Percentiles rank a stretch among this genome's conserved stretches.
These are phyloP conservation scores for Bombyx mori DNA, from an alignment of 1,140 invertebrate genomes.

Conservation along the genomic window ASM3026992v2 NC_085127.1:837001-837500, in stretches of 20 bases:
- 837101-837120: no score
- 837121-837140: not conserved
- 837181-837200: no score
- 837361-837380: no score
- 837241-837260: constrained; percentile 74
- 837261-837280: no score
- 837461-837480: not conserved
- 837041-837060: not conserved
- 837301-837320: not conserved
- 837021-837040: no score
- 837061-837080: constrained; percentile 73
- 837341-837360: no score
- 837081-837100: constrained; percentile 27
- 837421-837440: constrained; percentile 64
- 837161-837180: constrained; percentile 65
- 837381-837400: not conserved
- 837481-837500: constrained; percentile 27
- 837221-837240: constrained; percentile 18
- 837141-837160: constrained; percentile 63
- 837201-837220: not conserved
- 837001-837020: no score
- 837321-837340: constrained; percentile 76
- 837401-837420: constrained; percentile 64
- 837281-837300: no score
- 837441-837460: no score